Evolutionary conservation across 2,888 invertebrate genomes (phyloP).

Genomic region (Buathra laborator): DNA sequence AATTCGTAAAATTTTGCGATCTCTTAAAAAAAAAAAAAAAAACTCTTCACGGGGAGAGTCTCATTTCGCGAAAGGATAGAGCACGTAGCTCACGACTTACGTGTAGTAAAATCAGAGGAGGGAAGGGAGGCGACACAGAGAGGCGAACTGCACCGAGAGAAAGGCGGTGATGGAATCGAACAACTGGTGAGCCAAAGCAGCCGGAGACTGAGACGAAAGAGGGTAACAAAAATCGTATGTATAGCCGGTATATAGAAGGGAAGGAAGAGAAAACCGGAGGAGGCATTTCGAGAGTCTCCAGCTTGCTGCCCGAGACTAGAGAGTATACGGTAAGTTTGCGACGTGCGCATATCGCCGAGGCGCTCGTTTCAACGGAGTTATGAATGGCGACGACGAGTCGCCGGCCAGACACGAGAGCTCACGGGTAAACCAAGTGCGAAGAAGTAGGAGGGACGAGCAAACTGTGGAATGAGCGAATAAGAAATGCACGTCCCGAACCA

Average conservation of each 20-base stretch:
- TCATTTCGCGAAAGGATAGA: slow-evolving; percentile 39
- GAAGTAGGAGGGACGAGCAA: background rate
- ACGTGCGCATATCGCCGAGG: slow-evolving; percentile 13
- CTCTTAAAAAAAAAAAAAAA: background rate
- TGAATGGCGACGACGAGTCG: slow-evolving; percentile 51
- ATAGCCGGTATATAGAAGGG: slow-evolving; percentile 34
- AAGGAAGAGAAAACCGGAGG: slow-evolving; percentile 51
- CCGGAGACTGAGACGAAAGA: slow-evolving; percentile 37
- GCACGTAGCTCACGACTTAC: slow-evolving; percentile 51
- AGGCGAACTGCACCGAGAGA: slow-evolving; percentile 57
- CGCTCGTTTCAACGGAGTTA: slow-evolving; percentile 48
- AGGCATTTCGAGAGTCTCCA: slow-evolving; percentile 57
- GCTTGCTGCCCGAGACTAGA: slow-evolving; percentile 32
- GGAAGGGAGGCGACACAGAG: slow-evolving; percentile 27
- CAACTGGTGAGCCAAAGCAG: slow-evolving; percentile 43
- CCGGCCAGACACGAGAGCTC: background rate
- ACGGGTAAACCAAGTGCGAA: background rate
- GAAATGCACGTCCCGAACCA: slow-evolving; percentile 34
- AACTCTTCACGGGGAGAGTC: background rate
- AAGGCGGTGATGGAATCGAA: slow-evolving; percentile 58
- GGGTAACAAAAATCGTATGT: slow-evolving; percentile 51
- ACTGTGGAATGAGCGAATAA: slow-evolving; percentile 34
- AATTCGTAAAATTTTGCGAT: too few species aligned
- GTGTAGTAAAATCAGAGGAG: slow-evolving; percentile 22
- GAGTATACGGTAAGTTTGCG: slow-evolving; percentile 14